phyloP scores from a whole-genome alignment of 2,888 invertebrate species.

The Orchesellides sinensis region DNA sequence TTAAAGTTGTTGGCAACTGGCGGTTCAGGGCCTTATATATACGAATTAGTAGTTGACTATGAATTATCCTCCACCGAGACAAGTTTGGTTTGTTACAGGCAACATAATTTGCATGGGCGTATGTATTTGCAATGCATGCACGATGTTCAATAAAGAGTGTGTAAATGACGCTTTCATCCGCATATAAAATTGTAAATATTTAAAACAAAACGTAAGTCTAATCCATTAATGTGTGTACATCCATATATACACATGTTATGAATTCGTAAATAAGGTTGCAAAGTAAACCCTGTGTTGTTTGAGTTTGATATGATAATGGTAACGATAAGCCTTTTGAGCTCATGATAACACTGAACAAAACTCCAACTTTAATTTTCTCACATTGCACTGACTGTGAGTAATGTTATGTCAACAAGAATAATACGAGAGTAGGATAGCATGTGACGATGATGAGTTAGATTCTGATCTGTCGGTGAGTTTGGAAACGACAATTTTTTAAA shows the following conservation, averaged over 20 bases:
- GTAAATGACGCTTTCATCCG: conserved; percentile 20
- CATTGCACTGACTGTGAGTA: background rate
- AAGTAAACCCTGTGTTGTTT: conserved; percentile 12
- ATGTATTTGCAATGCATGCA: background rate
- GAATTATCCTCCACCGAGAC: background rate
- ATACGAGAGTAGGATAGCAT: no score
- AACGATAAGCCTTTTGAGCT: conserved; percentile 30
- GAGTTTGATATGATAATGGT: conserved; percentile 35
- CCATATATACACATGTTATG: background rate
- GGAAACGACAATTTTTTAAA: no score
- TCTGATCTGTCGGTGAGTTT: no score
- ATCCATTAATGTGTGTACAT: background rate
- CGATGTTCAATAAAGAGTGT: background rate
- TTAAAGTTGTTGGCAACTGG: conserved; percentile 29
- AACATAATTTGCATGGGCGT: conserved; percentile 16
- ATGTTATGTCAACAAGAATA: background rate
- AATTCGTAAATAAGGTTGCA: background rate
- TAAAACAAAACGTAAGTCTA: background rate
- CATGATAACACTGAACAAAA: background rate
- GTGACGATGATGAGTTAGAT: no score
- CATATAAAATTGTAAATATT: conserved; percentile 24
- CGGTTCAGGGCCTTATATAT: background rate
- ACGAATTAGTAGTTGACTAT: conserved; percentile 14
- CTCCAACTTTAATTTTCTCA: background rate
- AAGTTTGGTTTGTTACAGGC: background rate